Evolutionary conservation across 2,888 invertebrate genomes (phyloP), one percentile per base, ranked within the genome.

Genomic region (Aporophyla lueneburgensis): DNA sequence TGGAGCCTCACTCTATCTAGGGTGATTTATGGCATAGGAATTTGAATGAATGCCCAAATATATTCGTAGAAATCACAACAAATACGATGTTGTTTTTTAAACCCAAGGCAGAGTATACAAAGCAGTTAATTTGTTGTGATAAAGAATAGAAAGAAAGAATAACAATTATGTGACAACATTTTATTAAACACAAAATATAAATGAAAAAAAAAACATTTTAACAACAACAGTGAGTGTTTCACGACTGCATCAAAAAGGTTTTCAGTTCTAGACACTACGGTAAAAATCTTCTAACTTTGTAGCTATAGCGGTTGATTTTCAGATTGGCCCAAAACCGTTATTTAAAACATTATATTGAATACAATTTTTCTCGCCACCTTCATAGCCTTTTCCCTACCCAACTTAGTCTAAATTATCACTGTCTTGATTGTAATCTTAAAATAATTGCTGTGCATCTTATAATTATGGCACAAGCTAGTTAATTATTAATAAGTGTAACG

Each of bases 401-500:
- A 69, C 72, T 81, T 66, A 68, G 40, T 81, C 56, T 67, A 40
- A 88, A 86, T 76, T 84, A 81, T 86, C 80, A 78, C 74, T 46
- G 66, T 68, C 77, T 27, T 43, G 81, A 87, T 86, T 27, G 40
- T 65, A 62, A 86, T 88, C 87, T 76, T 5, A 43, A 71, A 75
- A 79, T 79, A 80, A 87, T 85, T 87, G 76, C 76, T 63, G 74
- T 79, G 76, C 75, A 74, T 85, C 74, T 72, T 72, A 78, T 68
- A 85, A 80, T 85, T 86, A 69, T 78, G 63, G 67, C 72, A 80
- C 74, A 78, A 68, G 61, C 80, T 69, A 76, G 75, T 83, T 71
- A 76, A 76, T 83, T 76, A 83, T 81, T 86, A 85, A 87, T 78
- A 80, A 83, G 71, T 79, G 21, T 77, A 80, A 68, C 68, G 66